These are phyloP conservation scores for Drosophila biarmipes DNA, from an alignment of 1,140 invertebrate genomes.

Conservation along the genomic window DNA sequence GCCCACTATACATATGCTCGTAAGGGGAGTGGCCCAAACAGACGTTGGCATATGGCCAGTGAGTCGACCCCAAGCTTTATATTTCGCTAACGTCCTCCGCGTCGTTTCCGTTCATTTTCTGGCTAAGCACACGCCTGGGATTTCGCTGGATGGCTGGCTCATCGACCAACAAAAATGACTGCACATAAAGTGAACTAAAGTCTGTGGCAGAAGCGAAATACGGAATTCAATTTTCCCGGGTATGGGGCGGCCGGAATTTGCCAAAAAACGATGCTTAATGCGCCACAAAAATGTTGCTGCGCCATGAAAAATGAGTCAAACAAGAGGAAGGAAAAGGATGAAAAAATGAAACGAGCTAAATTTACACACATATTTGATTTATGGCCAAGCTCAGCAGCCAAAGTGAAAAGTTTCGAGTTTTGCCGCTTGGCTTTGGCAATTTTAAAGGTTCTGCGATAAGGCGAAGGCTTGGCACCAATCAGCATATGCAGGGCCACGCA, in stretches of 20 bases:
- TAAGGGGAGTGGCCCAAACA: constrained; percentile 38
- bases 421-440: constrained; percentile 47
- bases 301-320: constrained; percentile 65
- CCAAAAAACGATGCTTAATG: constrained; percentile 65
- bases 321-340: constrained; percentile 1
- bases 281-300: constrained; percentile 52
- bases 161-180: constrained; percentile 53
- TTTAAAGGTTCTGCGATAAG: constrained; percentile 50
- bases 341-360: constrained; percentile 32
- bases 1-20: constrained; percentile 20
- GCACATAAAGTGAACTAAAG: constrained; percentile 61
- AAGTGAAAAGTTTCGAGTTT: constrained; percentile 47
- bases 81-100: constrained; percentile 34
- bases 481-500: constrained; percentile 65
- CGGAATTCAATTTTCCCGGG: constrained; percentile 13
- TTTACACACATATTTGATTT: constrained; percentile 57
- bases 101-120: constrained; percentile 25
- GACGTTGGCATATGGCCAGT: constrained; percentile 41
- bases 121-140: constrained; percentile 61
- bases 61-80: constrained; percentile 44
- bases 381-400: constrained; percentile 32
- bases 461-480: constrained; percentile 56
- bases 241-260: constrained; percentile 13
- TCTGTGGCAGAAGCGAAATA: constrained; percentile 29
- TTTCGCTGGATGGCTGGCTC: constrained; percentile 34